phyloP scores from a whole-genome alignment of 1,140 invertebrate genomes.

The Caenorhabditis brenneri region DNA sequence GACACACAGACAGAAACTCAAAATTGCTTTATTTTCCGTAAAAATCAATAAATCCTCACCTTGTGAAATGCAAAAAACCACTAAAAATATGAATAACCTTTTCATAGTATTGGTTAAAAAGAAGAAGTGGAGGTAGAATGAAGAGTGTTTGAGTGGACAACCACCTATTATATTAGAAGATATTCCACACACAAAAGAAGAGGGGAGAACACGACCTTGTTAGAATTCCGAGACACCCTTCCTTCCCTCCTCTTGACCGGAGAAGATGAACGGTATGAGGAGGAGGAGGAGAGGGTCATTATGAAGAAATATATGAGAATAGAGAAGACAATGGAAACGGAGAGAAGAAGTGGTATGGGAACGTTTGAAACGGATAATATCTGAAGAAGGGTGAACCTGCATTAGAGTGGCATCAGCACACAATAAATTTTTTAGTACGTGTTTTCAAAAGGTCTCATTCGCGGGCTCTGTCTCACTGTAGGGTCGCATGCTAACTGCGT shows the following conservation, averaged over 20 bases:
- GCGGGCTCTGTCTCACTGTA: too few species aligned
- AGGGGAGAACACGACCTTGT: background rate
- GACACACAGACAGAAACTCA: too few species aligned
- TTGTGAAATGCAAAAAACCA: background rate
- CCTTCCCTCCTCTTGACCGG: too few species aligned
- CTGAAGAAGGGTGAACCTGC: background rate
- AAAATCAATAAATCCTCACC: background rate
- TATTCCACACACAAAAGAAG: background rate
- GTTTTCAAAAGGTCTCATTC: too few species aligned
- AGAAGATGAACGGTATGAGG: background rate
- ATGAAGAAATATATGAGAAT: constrained; percentile 1
- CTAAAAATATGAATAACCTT: background rate
- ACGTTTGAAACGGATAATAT: background rate
- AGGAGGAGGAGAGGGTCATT: constrained; percentile 2
- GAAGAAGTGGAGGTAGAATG: background rate
- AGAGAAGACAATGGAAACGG: background rate
- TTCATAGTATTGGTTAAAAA: background rate
- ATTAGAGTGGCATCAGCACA: too few species aligned
- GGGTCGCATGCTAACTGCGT: too few species aligned
- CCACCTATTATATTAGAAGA: constrained; percentile 3
- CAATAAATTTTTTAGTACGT: too few species aligned
- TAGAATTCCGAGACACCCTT: background rate
- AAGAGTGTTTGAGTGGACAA: background rate
- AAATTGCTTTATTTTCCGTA: too few species aligned
- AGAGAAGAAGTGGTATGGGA: background rate